Percentiles rank a stretch among this genome's conserved stretches.
Evolutionary conservation across 2,888 invertebrate species (phyloP).

Genomic region (Spodoptera exigua): DNA sequence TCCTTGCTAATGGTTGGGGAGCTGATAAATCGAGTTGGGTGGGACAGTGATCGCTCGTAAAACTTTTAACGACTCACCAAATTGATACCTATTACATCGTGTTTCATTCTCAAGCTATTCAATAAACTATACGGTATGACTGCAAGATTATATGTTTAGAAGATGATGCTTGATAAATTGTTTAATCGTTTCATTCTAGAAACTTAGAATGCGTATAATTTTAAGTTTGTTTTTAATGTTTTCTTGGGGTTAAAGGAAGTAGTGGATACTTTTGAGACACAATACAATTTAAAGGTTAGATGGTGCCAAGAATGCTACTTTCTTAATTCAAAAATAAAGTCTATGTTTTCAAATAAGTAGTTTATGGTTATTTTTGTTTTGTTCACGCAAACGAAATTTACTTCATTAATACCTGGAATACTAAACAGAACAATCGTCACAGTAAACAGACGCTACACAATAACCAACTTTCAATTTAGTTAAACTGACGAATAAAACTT

Average conservation of each 20-base stretch:
- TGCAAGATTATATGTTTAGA: slow-evolving; percentile 23
- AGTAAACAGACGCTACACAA: not conserved
- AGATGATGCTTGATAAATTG: not conserved
- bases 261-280: no score
- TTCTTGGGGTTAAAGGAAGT: no score
- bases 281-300: no score
- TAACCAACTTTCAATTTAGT: slow-evolving; percentile 20
- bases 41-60: slow-evolving; percentile 69
- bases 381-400: not conserved
- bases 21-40: slow-evolving; percentile 70
- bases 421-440: slow-evolving; percentile 3
- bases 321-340: no score
- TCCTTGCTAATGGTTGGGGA: slow-evolving; percentile 67
- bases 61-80: slow-evolving; percentile 75
- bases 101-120: slow-evolving; percentile 57
- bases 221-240: no score
- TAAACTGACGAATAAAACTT: slow-evolving; percentile 57
- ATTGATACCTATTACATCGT: slow-evolving; percentile 70
- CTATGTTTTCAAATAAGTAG: no score
- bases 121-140: slow-evolving; percentile 36
- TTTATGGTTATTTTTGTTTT: not conserved
- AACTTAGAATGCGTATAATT: no score
- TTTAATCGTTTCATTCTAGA: not conserved
- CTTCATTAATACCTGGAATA: not conserved
- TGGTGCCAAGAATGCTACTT: no score